A percentile compares a stretch with the other conserved stretches of the same genome.
Evolutionary conservation across 2,113 vertebrate species (phyloP).

Genomic region (Nycticryphes semicollaris): DNA sequence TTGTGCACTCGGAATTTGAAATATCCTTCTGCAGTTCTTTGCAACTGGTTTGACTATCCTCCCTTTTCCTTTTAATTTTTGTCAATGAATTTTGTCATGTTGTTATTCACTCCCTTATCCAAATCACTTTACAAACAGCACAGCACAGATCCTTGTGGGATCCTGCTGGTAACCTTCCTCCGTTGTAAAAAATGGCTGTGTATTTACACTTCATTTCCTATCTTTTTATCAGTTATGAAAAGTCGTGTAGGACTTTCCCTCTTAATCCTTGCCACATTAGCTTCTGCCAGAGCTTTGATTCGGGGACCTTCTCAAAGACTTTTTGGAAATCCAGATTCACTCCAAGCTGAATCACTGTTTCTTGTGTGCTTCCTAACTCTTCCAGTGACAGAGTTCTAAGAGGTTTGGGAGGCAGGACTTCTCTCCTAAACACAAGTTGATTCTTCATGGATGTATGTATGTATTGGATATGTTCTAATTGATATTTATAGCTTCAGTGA

Average conservation of each 20-base stretch:
- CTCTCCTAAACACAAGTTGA: not conserved
- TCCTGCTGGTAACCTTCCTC: constrained; percentile 23
- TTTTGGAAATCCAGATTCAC: not conserved
- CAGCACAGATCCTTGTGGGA: not conserved
- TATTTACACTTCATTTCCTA: not conserved
- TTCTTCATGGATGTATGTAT: not conserved
- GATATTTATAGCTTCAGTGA: not conserved
- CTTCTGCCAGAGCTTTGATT: not conserved
- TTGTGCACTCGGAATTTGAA: not conserved
- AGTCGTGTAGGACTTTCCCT: not conserved
- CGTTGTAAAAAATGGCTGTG: not conserved
- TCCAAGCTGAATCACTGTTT: not conserved
- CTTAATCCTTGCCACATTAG: not conserved
- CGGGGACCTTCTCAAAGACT: not conserved
- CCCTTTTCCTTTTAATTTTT: not conserved
- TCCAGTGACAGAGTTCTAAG: not conserved
- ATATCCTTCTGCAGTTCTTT: not conserved
- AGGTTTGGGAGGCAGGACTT: not conserved
- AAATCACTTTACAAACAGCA: not conserved
- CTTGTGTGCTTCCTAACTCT: not conserved
- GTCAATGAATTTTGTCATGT: not conserved
- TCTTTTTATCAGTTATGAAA: not conserved
- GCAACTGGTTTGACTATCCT: not conserved
- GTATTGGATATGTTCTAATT: not conserved
- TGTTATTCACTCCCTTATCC: not conserved